Percentiles rank a stretch among this genome's conserved stretches.
Conservation (phyloP, 2,888 invertebrate genomes). For the Hanleya hanleyi region DNA sequence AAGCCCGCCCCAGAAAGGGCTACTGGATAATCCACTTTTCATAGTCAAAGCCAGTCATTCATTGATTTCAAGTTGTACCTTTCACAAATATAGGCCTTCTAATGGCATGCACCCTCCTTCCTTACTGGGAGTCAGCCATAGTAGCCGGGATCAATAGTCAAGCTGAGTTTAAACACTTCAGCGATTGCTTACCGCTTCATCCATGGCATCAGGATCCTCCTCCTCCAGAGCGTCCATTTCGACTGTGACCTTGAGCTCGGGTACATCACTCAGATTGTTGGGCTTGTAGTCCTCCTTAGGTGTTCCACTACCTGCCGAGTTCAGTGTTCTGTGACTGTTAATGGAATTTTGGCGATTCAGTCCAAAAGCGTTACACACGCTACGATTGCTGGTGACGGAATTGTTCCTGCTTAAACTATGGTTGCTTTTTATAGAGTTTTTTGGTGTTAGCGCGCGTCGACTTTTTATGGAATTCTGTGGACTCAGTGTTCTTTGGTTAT, state of each 20-base stretch:
- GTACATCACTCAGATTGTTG: conserved; percentile 58
- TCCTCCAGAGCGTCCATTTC: conserved; percentile 47
- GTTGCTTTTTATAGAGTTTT: conserved; percentile 61
- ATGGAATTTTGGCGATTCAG: conserved; percentile 71
- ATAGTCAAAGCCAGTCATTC: too few species aligned
- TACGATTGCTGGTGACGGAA: conserved; percentile 65
- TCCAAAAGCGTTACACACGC: conserved; percentile 60
- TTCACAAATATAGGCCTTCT: background rate
- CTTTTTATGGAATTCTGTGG: conserved; percentile 83
- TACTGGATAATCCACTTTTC: background rate
- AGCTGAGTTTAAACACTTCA: too few species aligned
- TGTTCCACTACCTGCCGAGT: conserved; percentile 62
- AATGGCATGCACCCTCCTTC: background rate
- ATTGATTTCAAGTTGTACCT: background rate
- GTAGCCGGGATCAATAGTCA: too few species aligned
- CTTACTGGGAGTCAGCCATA: too few species aligned
- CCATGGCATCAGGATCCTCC: conserved; percentile 67
- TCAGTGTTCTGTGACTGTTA: conserved; percentile 64
- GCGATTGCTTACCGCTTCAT: conserved; percentile 59
- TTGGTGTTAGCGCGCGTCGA: conserved; percentile 58
- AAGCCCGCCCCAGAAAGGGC: background rate
- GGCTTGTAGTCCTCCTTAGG: conserved; percentile 68
- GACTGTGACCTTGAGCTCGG: conserved; percentile 43
- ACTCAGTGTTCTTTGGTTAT: conserved; percentile 76
- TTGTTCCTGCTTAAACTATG: conserved; percentile 66